Conservation (phyloP, 2,888 invertebrate genomes). For the Arenicola marina region DNA sequence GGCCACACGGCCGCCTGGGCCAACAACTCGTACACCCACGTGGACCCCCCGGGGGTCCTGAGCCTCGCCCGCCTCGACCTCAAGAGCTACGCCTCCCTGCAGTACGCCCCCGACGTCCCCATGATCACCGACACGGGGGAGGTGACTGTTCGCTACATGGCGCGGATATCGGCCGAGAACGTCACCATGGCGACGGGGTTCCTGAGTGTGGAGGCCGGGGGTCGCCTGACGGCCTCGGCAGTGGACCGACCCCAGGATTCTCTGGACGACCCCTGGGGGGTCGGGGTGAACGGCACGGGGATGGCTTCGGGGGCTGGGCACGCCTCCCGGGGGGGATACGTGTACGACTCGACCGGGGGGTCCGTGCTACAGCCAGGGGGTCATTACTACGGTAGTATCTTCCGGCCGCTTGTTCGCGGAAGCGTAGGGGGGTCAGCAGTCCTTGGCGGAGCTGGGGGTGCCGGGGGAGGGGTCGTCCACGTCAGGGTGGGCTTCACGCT, state of each 20-base stretch:
- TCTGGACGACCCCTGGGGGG: constrained; percentile 34
- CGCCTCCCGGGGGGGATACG: constrained; percentile 42
- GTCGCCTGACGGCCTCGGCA: constrained; percentile 39
- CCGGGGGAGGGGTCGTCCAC: constrained; percentile 8
- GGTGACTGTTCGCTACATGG: constrained; percentile 38
- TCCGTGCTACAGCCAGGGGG: constrained; percentile 30
- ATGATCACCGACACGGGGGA: constrained; percentile 31
- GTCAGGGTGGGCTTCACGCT: not conserved
- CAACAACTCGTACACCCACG: constrained; percentile 29
- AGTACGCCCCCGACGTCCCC: constrained; percentile 35
- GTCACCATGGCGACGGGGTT: constrained; percentile 32
- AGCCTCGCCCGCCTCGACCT: constrained; percentile 40
- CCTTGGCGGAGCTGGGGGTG: constrained; percentile 2
- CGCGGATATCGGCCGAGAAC: constrained; percentile 42
- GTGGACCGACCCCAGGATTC: constrained; percentile 37
- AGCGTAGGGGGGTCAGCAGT: constrained; percentile 36
- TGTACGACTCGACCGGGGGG: constrained; percentile 14
- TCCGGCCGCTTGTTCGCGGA: constrained; percentile 34
- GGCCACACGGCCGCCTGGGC: constrained; percentile 39
- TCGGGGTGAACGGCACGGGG: constrained; percentile 35
- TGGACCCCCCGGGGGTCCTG: constrained; percentile 29
- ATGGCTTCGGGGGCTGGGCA: constrained; percentile 44
- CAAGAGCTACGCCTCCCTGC: constrained; percentile 36
- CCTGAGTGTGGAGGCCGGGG: constrained; percentile 42
- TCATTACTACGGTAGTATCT: constrained; percentile 39